Conservation (phyloP, 2,797 vertebrate genomes). For the Okamejei kenojei region DNA sequence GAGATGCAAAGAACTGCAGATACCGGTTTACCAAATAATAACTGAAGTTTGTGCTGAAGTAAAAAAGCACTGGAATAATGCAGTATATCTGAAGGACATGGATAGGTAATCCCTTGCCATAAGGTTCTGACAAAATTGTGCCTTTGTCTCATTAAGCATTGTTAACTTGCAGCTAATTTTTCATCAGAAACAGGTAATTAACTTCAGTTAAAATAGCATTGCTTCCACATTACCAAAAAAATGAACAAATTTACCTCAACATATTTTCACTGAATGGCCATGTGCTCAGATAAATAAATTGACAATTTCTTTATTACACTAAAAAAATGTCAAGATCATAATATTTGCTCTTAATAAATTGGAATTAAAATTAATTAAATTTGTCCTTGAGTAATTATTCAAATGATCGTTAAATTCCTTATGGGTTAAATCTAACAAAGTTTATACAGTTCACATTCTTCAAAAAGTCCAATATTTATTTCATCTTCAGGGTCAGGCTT, state of each 20-base stretch:
- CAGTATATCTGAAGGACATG: no score
- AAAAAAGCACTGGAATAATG: no score
- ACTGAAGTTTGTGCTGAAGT: no score
- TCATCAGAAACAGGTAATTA: no score
- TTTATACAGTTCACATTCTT: background rate
- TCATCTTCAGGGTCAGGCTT: background rate
- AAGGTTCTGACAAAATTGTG: background rate
- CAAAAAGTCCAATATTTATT: background rate
- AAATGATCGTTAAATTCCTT: background rate
- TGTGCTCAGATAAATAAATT: background rate
- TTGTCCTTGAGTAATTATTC: background rate
- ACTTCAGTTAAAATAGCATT: background rate
- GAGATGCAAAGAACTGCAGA: no score
- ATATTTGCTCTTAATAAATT: background rate
- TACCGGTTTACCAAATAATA: no score
- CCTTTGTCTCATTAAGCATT: background rate
- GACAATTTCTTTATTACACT: background rate
- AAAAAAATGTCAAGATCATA: background rate
- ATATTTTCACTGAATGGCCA: background rate
- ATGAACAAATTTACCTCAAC: background rate
- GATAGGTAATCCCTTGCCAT: background rate
- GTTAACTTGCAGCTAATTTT: no score
- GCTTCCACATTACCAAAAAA: background rate
- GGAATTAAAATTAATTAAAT: background rate
- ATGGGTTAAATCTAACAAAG: background rate